Percentiles rank a stretch among this genome's conserved stretches.
phyloP scores from a whole-genome alignment of 2,888 invertebrate genomes.

The Podotricha telesiphe region DNA sequence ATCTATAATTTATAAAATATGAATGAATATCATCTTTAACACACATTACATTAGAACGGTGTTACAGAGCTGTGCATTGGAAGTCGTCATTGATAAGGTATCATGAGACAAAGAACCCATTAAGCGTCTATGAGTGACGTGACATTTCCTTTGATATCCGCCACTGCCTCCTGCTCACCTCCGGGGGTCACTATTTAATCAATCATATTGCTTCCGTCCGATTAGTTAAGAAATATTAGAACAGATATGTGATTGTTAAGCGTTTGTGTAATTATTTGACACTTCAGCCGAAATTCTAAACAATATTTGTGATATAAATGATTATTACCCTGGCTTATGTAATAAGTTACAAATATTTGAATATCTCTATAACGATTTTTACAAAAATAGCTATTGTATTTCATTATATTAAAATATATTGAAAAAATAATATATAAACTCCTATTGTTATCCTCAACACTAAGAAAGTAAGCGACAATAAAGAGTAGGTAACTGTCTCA shows the following conservation, averaged over 20 bases:
- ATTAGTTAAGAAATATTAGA: constrained; percentile 41
- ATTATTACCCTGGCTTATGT: background rate
- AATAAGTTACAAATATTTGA: background rate
- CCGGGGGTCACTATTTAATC: constrained; percentile 77
- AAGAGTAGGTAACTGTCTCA: constrained; percentile 51
- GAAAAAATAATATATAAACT: too few relatives aligned
- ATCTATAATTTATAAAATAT: constrained; percentile 2
- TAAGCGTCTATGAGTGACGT: constrained; percentile 74
- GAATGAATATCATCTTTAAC: constrained; percentile 13
- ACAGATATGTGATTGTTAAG: background rate
- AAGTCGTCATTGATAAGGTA: constrained; percentile 65
- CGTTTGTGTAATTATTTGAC: background rate
- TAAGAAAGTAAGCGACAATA: background rate
- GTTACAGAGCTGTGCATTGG: constrained; percentile 11
- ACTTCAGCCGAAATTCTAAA: background rate
- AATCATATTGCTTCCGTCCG: constrained; percentile 74
- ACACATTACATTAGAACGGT: constrained; percentile 11
- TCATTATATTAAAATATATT: background rate
- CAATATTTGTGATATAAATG: background rate
- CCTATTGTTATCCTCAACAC: constrained; percentile 1
- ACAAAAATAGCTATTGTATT: background rate
- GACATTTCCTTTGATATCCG: constrained; percentile 81
- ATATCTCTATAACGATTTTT: background rate
- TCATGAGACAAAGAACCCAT: constrained; percentile 81
- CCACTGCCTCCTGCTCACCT: constrained; percentile 69